Evolutionary conservation across 2,888 invertebrate species (phyloP).

Genomic region (Penaeus monodon): DNA sequence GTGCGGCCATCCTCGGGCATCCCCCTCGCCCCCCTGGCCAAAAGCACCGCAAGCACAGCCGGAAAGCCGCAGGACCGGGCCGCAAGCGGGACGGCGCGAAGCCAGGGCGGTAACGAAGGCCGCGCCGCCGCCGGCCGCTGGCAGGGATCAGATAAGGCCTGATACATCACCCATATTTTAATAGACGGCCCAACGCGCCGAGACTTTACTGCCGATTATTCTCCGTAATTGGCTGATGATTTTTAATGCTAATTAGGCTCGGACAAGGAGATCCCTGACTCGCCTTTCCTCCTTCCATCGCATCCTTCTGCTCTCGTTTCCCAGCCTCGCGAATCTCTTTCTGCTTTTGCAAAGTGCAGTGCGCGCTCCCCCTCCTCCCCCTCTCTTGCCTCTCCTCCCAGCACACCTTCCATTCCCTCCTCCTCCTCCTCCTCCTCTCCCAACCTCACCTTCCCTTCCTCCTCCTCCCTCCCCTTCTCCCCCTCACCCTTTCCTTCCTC

Average conservation of each 20-base stretch:
- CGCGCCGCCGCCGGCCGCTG: not conserved
- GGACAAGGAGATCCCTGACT: not conserved
- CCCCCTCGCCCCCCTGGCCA: no score
- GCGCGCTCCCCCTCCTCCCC: no score
- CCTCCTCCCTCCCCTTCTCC: no score
- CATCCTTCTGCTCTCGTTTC: no score
- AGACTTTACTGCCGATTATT: constrained; percentile 38
- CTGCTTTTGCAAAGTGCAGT: no score
- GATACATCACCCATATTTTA: constrained; percentile 54
- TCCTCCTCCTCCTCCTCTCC: no score
- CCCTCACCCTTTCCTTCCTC: no score
- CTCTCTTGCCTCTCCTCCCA: not conserved
- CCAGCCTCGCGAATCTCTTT: no score
- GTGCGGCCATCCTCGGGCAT: no score
- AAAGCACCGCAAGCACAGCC: no score
- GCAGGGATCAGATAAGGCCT: constrained; percentile 42
- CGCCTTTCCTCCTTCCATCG: not conserved
- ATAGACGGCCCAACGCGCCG: constrained; percentile 24
- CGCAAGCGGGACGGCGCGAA: not conserved
- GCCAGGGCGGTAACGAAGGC: not conserved
- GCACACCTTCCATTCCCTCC: not conserved
- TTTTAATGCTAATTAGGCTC: constrained; percentile 20
- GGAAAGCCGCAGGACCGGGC: no score
- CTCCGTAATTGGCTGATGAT: constrained; percentile 52
- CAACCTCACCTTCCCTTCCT: no score